Evolutionary conservation across 1,140 invertebrate genomes (phyloP).

Genomic region (Drosophila orena): DNA sequence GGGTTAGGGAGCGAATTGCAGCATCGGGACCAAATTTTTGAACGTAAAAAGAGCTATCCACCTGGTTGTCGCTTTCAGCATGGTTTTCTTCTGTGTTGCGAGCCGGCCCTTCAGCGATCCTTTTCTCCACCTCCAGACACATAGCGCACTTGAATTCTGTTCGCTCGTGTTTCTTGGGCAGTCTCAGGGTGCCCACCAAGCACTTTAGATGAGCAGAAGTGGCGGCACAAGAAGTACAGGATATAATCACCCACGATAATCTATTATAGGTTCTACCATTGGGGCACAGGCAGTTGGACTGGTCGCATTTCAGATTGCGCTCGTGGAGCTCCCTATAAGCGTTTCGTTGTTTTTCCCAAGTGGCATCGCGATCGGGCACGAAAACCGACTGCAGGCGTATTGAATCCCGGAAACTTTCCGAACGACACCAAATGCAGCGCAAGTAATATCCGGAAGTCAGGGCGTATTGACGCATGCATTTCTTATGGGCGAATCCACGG

Average conservation of each 20-base stretch:
- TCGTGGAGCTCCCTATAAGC: constrained; percentile 63
- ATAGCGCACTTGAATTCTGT: constrained; percentile 35
- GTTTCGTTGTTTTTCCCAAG: constrained; percentile 59
- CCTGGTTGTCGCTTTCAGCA: neutral
- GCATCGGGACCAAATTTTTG: neutral
- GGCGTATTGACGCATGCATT: constrained; percentile 64
- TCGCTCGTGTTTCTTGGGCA: neutral
- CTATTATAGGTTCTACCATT: constrained; percentile 47
- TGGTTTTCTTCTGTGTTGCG: neutral
- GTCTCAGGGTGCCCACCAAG: neutral
- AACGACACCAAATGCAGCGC: constrained; percentile 67
- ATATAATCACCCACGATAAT: constrained; percentile 19
- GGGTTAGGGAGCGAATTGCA: neutral
- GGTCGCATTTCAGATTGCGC: constrained; percentile 38
- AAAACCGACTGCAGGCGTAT: constrained; percentile 61
- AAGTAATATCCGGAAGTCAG: constrained; percentile 68
- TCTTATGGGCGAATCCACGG: constrained; percentile 60
- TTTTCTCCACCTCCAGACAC: constrained; percentile 17
- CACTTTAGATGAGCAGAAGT: constrained; percentile 44
- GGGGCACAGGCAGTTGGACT: constrained; percentile 44
- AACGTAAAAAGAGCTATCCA: constrained; percentile 38
- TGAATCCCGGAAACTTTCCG: constrained; percentile 45
- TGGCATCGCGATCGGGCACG: constrained; percentile 74
- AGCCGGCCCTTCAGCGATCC: neutral
- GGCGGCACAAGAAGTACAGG: constrained; percentile 47